Percentiles rank a stretch among this genome's conserved stretches.
These are phyloP conservation scores for Cervus canadensis DNA, from an alignment of 2,113 vertebrate genomes.

Conservation along the genomic window DNA sequence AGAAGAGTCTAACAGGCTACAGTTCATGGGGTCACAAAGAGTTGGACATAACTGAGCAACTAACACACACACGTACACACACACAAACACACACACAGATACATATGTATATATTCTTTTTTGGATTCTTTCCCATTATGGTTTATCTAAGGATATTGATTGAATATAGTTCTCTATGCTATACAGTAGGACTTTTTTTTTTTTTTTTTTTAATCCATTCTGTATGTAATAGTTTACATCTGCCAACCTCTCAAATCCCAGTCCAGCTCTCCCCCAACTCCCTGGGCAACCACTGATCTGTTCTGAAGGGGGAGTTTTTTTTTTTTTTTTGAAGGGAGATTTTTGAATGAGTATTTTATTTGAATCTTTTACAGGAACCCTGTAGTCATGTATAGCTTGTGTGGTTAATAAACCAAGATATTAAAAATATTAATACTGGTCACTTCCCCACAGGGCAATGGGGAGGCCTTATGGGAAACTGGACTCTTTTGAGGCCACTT, in stretches of 20 bases:
- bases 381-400: background rate
- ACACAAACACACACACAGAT: no score
- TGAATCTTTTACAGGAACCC: background rate
- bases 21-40: background rate
- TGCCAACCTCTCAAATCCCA: background rate
- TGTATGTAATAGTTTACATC: background rate
- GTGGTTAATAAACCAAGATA: background rate
- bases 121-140: background rate
- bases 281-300: background rate
- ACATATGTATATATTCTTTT: background rate
- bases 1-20: background rate
- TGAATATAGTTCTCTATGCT: background rate
- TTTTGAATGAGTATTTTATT: background rate
- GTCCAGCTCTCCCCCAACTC: background rate
- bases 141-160: background rate
- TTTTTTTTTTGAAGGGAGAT: background rate
- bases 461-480: background rate
- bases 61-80: background rate
- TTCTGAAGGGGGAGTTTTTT: background rate
- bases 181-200: background rate
- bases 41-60: background rate
- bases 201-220: background rate
- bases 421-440: background rate
- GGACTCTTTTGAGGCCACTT: background rate
- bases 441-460: background rate